Base-by-base conservation (phyloP, 1,140 invertebrate genomes). In the Anoplophora glabripennis region DNA sequence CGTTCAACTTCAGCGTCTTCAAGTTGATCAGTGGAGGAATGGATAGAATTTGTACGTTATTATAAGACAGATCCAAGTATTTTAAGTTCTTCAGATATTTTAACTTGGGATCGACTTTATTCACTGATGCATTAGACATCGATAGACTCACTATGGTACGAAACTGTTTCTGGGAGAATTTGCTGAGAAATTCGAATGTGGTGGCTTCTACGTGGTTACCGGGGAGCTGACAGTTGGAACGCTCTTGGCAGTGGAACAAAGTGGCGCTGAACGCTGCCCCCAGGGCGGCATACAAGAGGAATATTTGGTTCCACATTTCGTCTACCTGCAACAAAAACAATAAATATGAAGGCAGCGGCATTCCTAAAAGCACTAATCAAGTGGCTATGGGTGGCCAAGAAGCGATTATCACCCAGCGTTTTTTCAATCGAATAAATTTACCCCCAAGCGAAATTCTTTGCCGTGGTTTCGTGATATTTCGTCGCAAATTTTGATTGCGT, bases 11-110 rank as follows among this genome's bases (percentile, higher is more conserved):
- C 7, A 86, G 70, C 61, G 80, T 80, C 45, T 81, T 81, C 53
- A 85, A 75, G 68, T 82, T 82, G 59, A 78, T 79, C 40, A 81
- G 76, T 61, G 77, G 69, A 15, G 80, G 73, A 65, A 86, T 78
- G 1, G 80, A 78, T 14, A 83, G 51, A 8, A 85, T 79, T 4
- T 79, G 77, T 35, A 85, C 78, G 12, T 79, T 79, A 68, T 80
- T 77, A 60, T 80, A 75, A 4, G 83, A 84, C 35, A 85, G 72
- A 69, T 84, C 83, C 46, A 86, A 71, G 47, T 76, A 75, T 37
- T 60, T 49, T 18, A 71, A 47, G 37, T 68, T 65, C 41, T 69
- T 71, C 28, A 71, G 28, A 42, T 71, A 69, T 56, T 71, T 71
- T 38, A 71, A 28, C 53, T 62, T 59, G 7, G 58, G 54, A 34